These are phyloP conservation scores for Popillia japonica DNA, from an alignment of 1,140 invertebrate genomes.

Conservation along the genomic window DNA sequence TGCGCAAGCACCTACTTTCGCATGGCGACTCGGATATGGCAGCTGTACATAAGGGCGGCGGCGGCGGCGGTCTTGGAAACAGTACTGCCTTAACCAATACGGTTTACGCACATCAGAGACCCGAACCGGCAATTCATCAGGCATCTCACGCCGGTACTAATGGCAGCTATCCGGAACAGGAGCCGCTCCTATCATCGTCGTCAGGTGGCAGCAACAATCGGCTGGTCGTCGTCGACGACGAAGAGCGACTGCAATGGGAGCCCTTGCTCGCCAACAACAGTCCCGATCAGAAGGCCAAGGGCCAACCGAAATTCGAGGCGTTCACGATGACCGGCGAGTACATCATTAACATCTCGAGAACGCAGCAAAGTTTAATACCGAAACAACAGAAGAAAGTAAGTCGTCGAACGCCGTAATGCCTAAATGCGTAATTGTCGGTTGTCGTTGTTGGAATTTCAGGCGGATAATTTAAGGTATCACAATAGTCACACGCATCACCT, in stretches of 20 bases:
- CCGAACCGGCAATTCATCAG: constrained; percentile 51
- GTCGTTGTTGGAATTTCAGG: constrained; percentile 48
- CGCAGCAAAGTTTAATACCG: constrained; percentile 71
- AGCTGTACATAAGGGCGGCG: constrained; percentile 37
- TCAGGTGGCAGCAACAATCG: constrained; percentile 25
- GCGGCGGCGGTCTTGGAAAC: not conserved
- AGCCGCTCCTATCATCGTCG: constrained; percentile 57
- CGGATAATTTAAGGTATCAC: constrained; percentile 63
- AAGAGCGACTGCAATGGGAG: constrained; percentile 66
- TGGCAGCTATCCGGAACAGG: constrained; percentile 57
- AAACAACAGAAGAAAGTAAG: constrained; percentile 68
- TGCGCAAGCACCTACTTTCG: constrained; percentile 76
- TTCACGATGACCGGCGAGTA: constrained; percentile 98
- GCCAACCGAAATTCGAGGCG: constrained; percentile 77
- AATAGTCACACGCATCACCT: constrained; percentile 64
- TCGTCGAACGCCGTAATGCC: not conserved
- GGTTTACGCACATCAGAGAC: constrained; percentile 42
- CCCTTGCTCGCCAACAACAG: constrained; percentile 62
- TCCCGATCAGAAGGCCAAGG: constrained; percentile 54
- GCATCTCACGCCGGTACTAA: constrained; percentile 41
- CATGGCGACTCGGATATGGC: constrained; percentile 54
- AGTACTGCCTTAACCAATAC: constrained; percentile 38
- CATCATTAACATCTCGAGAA: constrained; percentile 88
- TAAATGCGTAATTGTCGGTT: not conserved
- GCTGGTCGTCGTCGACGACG: constrained; percentile 57